Evolutionary conservation across 2,113 vertebrate genomes (phyloP).

Genomic region (Neogale vison): DNA sequence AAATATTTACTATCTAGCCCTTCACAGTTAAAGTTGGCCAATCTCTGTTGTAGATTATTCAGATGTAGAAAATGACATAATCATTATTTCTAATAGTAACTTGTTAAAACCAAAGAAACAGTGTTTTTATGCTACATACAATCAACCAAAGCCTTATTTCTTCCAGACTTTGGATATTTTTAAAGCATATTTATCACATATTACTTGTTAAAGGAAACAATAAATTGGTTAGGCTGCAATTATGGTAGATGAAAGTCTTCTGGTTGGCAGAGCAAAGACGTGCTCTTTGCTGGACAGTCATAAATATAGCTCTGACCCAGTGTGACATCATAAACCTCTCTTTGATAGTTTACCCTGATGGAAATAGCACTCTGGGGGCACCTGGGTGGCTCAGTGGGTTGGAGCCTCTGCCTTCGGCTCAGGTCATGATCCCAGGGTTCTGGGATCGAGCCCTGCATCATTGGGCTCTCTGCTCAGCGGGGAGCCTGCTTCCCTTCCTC

Average conservation of each 20-base stretch:
- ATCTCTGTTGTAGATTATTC: background rate
- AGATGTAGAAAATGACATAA: background rate
- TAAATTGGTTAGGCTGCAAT: background rate
- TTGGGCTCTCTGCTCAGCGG: too few species aligned
- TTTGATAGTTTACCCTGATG: background rate
- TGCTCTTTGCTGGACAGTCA: background rate
- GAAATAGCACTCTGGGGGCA: background rate
- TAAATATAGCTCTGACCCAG: background rate
- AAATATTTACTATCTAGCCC: background rate
- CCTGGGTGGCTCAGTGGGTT: too few species aligned
- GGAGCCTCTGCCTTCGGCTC: too few species aligned
- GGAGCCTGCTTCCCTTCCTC: too few species aligned
- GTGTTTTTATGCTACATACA: background rate
- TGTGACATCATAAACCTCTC: background rate
- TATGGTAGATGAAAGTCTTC: background rate
- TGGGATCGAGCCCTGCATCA: too few species aligned
- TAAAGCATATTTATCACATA: background rate
- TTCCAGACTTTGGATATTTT: background rate
- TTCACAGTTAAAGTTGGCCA: background rate
- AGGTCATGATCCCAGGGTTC: too few species aligned
- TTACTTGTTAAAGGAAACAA: background rate
- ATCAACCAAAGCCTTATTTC: background rate
- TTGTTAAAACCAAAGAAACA: background rate
- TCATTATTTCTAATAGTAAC: background rate
- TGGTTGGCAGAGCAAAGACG: background rate